These are phyloP conservation scores for Odontophorus gujanensis DNA, from an alignment of 2,113 vertebrate species.

Conservation along the genomic window DNA sequence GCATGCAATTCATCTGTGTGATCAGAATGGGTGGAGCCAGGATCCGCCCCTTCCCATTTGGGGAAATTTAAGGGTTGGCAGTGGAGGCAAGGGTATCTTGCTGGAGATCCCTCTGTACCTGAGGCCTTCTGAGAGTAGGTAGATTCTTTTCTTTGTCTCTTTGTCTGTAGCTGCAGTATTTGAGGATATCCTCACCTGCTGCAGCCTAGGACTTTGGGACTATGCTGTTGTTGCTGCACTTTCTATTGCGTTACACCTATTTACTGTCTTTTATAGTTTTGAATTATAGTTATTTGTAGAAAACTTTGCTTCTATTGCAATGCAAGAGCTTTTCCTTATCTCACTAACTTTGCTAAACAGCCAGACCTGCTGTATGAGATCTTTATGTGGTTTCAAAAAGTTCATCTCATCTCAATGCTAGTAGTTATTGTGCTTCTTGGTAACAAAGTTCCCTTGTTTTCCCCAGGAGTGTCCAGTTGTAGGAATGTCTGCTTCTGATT, in stretches of 20 bases:
- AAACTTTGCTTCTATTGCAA: background rate
- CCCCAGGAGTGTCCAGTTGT: background rate
- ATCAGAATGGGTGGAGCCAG: no score
- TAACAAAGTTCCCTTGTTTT: background rate
- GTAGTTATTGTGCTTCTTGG: background rate
- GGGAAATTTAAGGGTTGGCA: no score
- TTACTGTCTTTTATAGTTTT: background rate
- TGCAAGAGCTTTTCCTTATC: background rate
- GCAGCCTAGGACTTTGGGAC: no score
- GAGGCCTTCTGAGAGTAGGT: no score
- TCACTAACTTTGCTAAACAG: constrained; percentile 1
- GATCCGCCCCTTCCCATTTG: no score
- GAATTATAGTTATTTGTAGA: background rate
- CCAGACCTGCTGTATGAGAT: background rate
- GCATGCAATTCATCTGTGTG: no score
- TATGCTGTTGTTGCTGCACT: no score
- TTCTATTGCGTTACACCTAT: background rate
- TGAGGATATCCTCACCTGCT: no score
- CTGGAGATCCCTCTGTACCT: no score
- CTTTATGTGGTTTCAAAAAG: background rate
- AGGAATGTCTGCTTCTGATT: background rate
- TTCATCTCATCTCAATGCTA: background rate
- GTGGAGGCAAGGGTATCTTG: no score
- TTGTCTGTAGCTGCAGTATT: no score
- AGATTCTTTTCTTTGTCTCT: no score